Percentiles rank a stretch among this genome's conserved stretches.
Conservation (phyloP, 2,113 vertebrate genomes). For the Eleginops maclovinus region DNA sequence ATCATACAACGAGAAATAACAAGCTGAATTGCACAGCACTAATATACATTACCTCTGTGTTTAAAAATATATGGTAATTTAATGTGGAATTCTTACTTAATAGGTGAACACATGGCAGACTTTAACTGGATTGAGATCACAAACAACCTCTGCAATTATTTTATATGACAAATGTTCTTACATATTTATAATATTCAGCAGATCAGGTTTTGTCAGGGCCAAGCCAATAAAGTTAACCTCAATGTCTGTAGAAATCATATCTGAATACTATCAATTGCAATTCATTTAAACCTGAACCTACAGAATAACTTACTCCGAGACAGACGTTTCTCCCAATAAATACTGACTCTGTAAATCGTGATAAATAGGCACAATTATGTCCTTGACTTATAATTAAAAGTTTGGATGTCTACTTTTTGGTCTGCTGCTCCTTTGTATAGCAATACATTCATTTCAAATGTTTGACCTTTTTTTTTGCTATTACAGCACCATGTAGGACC, state of each 20-base stretch:
- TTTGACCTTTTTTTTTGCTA: neutral
- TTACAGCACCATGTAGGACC: neutral
- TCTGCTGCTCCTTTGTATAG: neutral
- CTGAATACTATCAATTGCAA: neutral
- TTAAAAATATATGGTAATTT: no score
- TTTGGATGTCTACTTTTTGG: neutral
- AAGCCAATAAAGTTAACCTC: neutral
- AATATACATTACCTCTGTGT: no score
- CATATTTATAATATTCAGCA: neutral
- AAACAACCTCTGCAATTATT: no score
- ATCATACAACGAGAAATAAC: no score
- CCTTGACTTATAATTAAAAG: neutral
- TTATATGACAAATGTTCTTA: no score
- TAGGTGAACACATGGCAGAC: no score
- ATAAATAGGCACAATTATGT: neutral
- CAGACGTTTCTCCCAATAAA: constrained; percentile 7
- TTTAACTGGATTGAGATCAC: no score
- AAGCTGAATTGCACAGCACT: no score
- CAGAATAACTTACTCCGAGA: neutral
- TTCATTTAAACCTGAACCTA: neutral
- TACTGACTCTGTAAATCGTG: neutral
- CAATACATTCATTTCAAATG: constrained; percentile 1
- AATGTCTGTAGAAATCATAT: neutral
- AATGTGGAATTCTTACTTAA: no score
- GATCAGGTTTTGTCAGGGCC: neutral